These are phyloP conservation scores for Nasua narica DNA, from an alignment of 2,797 vertebrate genomes.

Conservation along the genomic window DNA sequence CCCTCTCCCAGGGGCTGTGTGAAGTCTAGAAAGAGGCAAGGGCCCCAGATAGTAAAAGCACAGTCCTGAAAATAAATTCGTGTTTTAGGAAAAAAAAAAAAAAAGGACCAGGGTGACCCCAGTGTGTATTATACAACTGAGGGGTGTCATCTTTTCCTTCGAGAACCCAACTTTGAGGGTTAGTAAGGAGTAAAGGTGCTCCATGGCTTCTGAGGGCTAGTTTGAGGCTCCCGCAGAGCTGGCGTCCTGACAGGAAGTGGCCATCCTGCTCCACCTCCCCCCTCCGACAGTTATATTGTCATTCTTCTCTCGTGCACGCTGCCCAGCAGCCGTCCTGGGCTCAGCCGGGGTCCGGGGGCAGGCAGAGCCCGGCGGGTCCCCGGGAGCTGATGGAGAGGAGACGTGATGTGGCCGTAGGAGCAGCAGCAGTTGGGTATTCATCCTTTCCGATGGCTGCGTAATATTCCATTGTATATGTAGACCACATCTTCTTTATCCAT, in stretches of 20 bases:
- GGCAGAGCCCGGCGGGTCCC: no score
- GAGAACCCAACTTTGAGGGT: not conserved
- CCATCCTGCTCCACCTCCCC: no score
- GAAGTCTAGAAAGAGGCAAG: not conserved
- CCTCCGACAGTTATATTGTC: rapidly evolving
- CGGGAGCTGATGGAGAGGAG: not conserved
- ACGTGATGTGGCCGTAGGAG: rapidly evolving
- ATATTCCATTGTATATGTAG: no score
- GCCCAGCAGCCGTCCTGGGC: not conserved
- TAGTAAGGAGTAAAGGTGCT: not conserved
- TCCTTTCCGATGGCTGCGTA: no score
- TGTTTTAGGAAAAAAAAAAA: not conserved
- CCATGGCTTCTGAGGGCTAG: not conserved
- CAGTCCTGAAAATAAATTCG: not conserved
- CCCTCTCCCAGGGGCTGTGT: rapidly evolving
- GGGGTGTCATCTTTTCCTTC: no score
- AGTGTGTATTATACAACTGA: rapidly evolving
- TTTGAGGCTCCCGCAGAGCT: no score
- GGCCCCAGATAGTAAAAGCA: not conserved
- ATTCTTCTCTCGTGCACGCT: rapidly evolving
- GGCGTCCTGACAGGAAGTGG: not conserved
- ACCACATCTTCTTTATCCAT: no score
- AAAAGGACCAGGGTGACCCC: not conserved
- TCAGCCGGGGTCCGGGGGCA: not conserved
- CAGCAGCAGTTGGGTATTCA: not conserved